Percentiles rank a stretch among this genome's conserved stretches.
These are phyloP conservation scores for Parascotia fuliginaria DNA, from an alignment of 2,888 invertebrate species.

Conservation along the genomic window DNA sequence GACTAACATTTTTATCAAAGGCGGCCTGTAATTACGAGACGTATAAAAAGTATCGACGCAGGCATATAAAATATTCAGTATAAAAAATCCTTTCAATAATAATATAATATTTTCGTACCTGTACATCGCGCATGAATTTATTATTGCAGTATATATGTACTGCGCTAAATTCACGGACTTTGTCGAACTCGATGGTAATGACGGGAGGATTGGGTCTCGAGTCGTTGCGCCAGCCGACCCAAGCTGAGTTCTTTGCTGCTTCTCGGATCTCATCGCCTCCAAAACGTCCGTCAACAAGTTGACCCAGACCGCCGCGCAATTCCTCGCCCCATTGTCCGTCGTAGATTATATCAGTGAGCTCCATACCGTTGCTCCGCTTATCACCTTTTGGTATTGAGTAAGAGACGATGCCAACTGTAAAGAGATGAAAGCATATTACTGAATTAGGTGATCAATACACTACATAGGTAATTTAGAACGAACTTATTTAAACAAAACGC, in stretches of 20 bases:
- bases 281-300: conserved; percentile 92
- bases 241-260: conserved; percentile 88
- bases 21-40: conserved; percentile 1
- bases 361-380: conserved; percentile 91
- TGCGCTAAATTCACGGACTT: conserved; percentile 93
- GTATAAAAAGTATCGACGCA: not conserved
- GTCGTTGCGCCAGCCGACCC: conserved; percentile 97
- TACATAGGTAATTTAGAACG: no score
- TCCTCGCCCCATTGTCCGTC: conserved; percentile 93
- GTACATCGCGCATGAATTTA: conserved; percentile 93
- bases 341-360: conserved; percentile 93
- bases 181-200: conserved; percentile 93
- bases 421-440: no score
- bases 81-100: not conserved
- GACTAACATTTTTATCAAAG: no score
- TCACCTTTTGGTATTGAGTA: conserved; percentile 96
- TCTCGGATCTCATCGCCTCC: conserved; percentile 89
- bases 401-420: conserved; percentile 91
- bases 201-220: conserved; percentile 87
- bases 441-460: no score
- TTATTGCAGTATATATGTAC: conserved; percentile 94
- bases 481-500: no score
- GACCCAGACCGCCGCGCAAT: conserved; percentile 92
- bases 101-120: conserved; percentile 78
- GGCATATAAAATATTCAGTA: not conserved